phyloP scores from a whole-genome alignment of 2,113 vertebrate species.

The Alligator mississippiensis region DNA sequence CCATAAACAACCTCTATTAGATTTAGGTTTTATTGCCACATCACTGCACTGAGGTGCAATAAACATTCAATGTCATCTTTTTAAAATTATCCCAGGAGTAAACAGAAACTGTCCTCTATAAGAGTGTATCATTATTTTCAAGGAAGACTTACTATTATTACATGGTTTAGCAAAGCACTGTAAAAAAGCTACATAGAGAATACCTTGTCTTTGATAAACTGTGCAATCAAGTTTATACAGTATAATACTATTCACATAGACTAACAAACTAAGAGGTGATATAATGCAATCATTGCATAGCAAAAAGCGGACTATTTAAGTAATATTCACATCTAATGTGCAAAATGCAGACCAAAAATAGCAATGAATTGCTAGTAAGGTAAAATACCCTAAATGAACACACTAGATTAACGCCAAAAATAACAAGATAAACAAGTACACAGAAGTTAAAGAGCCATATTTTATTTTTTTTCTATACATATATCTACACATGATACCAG shows the following conservation, averaged over 20 bases:
- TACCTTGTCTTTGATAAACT: conserved; percentile 86
- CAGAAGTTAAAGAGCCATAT: conserved; percentile 80
- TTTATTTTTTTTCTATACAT: conserved; percentile 86
- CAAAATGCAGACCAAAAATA: conserved; percentile 96
- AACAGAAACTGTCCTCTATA: conserved; percentile 86
- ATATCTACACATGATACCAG: conserved; percentile 82
- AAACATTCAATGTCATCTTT: conserved; percentile 88
- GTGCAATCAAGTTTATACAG: conserved; percentile 88
- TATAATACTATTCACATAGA: conserved; percentile 83
- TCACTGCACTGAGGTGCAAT: conserved; percentile 89
- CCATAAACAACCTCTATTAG: conserved; percentile 83
- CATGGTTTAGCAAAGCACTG: conserved; percentile 88
- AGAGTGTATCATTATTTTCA: conserved; percentile 86
- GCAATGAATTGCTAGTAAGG: conserved; percentile 76
- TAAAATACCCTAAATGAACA: conserved; percentile 78
- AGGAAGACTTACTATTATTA: conserved; percentile 87
- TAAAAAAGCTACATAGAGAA: conserved; percentile 87
- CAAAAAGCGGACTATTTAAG: conserved; percentile 95
- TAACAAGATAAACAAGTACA: conserved; percentile 84
- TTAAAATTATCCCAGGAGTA: conserved; percentile 83
- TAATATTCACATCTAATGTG: conserved; percentile 94
- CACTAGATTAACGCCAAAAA: conserved; percentile 81
- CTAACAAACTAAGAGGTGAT: conserved; percentile 86
- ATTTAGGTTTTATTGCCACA: conserved; percentile 92
- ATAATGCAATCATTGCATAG: conserved; percentile 96